Base-by-base conservation (phyloP, 2,888 invertebrate genomes). In the Sarcophaga subvicina region DNA sequence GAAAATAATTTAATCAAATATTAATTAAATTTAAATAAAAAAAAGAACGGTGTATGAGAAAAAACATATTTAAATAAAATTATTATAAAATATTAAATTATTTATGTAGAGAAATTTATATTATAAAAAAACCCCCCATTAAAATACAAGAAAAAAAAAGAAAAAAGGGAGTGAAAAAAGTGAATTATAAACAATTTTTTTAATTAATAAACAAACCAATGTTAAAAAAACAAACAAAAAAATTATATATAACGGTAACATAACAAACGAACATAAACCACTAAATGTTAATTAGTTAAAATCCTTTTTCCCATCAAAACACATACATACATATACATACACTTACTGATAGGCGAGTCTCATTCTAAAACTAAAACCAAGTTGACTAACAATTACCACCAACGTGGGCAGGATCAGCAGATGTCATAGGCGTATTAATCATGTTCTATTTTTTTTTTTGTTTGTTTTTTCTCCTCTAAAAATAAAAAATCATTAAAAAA, bases 251-350 rank as follows among this genome's bases (percentile, higher is more conserved):
- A 37, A 37, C 10, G 37, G 37, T 37, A 37, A 37, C 37, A 37
- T 8, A 37, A 37, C 37, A 37, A 37, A 54, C 22, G 22, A 86
- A n/a, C 59, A 77, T 80, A 84, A 92, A 91, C 92, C 92, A 88
- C 90, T 90, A 91, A 91, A 91, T 91, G 90, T 91, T 91, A 92
- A 92, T 91, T 91, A 91, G 92, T 91, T 91, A 89, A 91, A 85
- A 81, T 77, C 73, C 72, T 20, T 79, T 75, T 81, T 81, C 20
- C 37, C 62, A 69, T 70, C 54, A 63, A 76, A 76, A 59, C 25
- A 27, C 2, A 14, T n/a, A 10, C 17, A 60, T 27, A 4, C 27
- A 27, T 4, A 27, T 4, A 37, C 2, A 37, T 37, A 10, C n/a
- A n/a, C n/a, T n/a, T n/a, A n/a, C n/a, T n/a, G n/a, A n/a, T 37